Conservation (phyloP, 1,140 invertebrate genomes). For the Hylyphantes graminicola region DNA sequence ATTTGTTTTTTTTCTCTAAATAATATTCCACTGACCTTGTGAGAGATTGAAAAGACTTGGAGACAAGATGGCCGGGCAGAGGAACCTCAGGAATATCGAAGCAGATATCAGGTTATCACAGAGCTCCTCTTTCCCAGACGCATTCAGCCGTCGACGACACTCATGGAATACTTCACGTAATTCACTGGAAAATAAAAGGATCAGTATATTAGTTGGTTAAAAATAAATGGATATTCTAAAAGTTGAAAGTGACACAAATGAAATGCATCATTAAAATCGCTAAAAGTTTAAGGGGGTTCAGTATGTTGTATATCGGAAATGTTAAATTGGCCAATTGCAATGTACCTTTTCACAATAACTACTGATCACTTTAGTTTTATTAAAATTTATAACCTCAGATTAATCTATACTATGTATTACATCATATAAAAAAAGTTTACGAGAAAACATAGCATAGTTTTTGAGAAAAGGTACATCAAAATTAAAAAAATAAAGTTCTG, state of each 20-base stretch:
- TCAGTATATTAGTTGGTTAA: too few species aligned
- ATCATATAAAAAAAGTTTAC: too few species aligned
- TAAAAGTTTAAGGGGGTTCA: not conserved
- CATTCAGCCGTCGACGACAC: constrained; percentile 81
- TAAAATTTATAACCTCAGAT: too few species aligned
- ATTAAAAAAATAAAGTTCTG: too few species aligned
- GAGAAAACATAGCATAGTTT: too few species aligned
- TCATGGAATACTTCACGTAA: constrained; percentile 88
- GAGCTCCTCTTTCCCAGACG: constrained; percentile 83
- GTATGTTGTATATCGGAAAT: too few species aligned
- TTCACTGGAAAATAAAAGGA: constrained; percentile 76
- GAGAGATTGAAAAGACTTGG: constrained; percentile 95
- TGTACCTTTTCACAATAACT: too few species aligned
- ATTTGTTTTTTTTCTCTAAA: too few species aligned
- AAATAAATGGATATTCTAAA: not conserved
- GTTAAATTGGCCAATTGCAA: too few species aligned
- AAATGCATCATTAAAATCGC: not conserved
- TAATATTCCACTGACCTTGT: constrained; percentile 76
- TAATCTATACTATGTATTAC: too few species aligned
- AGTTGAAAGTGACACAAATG: not conserved
- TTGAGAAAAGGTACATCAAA: too few species aligned
- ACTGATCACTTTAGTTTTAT: too few species aligned
- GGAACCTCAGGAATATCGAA: constrained; percentile 91
- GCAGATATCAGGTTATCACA: constrained; percentile 94
- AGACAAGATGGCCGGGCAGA: constrained; percentile 95